phyloP scores from a whole-genome alignment of 2,888 invertebrate genomes.

The Acronicta aceris region DNA sequence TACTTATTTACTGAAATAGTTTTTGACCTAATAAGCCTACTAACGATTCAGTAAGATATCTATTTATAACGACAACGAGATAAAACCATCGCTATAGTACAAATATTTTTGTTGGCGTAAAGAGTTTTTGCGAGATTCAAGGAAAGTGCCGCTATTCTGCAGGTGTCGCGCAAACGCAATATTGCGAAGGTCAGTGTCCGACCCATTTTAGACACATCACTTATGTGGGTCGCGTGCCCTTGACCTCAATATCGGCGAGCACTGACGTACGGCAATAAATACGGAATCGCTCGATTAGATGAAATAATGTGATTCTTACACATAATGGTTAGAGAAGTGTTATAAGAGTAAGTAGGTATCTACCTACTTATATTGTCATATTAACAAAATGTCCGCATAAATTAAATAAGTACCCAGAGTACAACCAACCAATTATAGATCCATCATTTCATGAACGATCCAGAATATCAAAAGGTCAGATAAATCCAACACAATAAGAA shows the following conservation, averaged over 20 bases:
- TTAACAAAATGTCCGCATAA: slow-evolving; percentile 9
- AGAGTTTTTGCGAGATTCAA: slow-evolving; percentile 13
- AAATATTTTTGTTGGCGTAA: slow-evolving; percentile 18
- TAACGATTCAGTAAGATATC: slow-evolving; percentile 1
- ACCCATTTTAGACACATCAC: slow-evolving; percentile 63
- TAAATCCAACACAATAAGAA: slow-evolving; percentile 22
- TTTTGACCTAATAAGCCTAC: not conserved
- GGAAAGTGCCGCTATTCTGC: slow-evolving; percentile 29
- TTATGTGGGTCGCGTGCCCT: slow-evolving; percentile 62
- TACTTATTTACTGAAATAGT: no score
- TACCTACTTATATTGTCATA: not conserved
- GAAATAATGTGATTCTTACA: not conserved
- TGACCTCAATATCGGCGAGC: slow-evolving; percentile 57
- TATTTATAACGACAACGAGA: not conserved
- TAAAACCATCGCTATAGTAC: not conserved
- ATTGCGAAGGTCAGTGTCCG: slow-evolving; percentile 60
- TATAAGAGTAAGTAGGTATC: no score
- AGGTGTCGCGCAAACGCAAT: slow-evolving; percentile 17
- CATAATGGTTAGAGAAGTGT: no score
- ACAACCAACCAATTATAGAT: slow-evolving; percentile 7
- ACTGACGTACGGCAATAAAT: slow-evolving; percentile 43
- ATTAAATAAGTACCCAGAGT: slow-evolving; percentile 10
- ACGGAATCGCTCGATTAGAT: slow-evolving; percentile 25
- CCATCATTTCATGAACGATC: slow-evolving; percentile 24
- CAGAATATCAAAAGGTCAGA: slow-evolving; percentile 42